Base-by-base conservation (phyloP, 2,797 vertebrate species). In the Danio kyathit region DNA sequence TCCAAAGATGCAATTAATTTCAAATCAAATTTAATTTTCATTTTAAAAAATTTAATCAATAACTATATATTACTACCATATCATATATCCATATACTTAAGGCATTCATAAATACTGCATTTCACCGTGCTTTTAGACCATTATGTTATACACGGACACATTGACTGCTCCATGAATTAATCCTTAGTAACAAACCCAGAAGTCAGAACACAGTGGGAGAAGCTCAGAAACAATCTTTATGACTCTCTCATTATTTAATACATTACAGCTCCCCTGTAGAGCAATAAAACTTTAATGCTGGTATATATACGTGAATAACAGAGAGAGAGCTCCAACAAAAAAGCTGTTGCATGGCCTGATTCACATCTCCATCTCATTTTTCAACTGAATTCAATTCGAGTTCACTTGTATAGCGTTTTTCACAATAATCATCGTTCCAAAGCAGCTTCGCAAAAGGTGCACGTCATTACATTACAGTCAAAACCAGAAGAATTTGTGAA, bases 161-260 rank as follows among this genome's bases (percentile, higher is more conserved):
- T 16, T 44, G 6, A 44, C 7, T 29, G 57, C 21, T 21, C 21
- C 5, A 59, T 2, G 21, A 59, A 3, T 65, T 1, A 8, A 65
- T 44, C 17, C 14, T 43, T 19, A 49, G 7, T 10, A 13, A 51
- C 46, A 51, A 49, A 38, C 65, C 2, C 21, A 51, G 9, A 67
- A 29, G 19, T 38, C 29, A 29, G 48, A 40, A 51, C 21, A 80
- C 73, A 19, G 44, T 65, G 74, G 5, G n/a, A 49, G 43, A 29
- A 66, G 84, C 84, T 77, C 81, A 85, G 79, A 83, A 87, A 38
- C 85, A 88, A 84, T 82, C 83, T 93, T 92, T 91, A 91, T 86
- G 82, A 82, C 84, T 86, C 82, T 75, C 89, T 91, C 88, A 83
- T 93, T 91, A 91, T 91, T 91, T 92, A 92, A 92, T 86, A 88